A percentile compares a stretch with the other conserved stretches of the same genome.
Evolutionary conservation across 2,797 vertebrate genomes (phyloP).

Genomic region (Sebastes dallii): DNA sequence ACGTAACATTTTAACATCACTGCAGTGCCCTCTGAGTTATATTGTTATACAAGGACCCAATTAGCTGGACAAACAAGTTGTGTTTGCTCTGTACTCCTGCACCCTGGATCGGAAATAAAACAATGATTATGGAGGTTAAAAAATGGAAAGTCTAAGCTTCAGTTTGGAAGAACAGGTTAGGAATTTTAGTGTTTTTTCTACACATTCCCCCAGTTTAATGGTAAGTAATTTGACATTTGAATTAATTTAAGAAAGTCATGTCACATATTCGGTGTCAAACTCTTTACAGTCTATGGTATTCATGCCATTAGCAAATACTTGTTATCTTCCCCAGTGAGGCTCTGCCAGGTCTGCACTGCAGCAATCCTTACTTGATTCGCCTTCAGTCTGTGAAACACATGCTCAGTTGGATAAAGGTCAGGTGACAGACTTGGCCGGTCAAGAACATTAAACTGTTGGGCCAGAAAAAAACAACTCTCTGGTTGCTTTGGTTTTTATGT

Average conservation of each 20-base stretch:
- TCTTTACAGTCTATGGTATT: not conserved
- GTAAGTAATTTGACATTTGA: not conserved
- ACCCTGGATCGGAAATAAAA: not conserved
- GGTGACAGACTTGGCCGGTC: not conserved
- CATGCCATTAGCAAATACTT: not conserved
- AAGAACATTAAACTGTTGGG: not conserved
- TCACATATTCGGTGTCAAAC: not conserved
- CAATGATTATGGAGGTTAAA: not conserved
- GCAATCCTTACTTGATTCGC: not conserved
- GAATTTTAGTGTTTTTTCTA: not conserved
- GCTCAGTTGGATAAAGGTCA: slow-evolving; percentile 1
- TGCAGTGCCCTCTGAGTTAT: too few relatives aligned
- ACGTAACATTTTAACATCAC: not conserved
- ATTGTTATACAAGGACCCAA: not conserved
- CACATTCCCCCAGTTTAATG: not conserved
- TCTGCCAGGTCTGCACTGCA: not conserved
- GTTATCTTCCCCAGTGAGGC: not conserved
- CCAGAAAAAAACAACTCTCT: not conserved
- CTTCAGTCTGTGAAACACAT: slow-evolving; percentile 8
- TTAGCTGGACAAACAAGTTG: not conserved
- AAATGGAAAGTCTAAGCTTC: not conserved
- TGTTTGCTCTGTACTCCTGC: not conserved
- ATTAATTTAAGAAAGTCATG: not conserved
- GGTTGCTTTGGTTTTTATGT: not conserved
- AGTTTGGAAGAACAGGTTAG: not conserved